A percentile compares a stretch with the other conserved stretches of the same genome.
Evolutionary conservation across 2,113 vertebrate species (phyloP).

Genomic region (Chlorodrepanis virens): DNA sequence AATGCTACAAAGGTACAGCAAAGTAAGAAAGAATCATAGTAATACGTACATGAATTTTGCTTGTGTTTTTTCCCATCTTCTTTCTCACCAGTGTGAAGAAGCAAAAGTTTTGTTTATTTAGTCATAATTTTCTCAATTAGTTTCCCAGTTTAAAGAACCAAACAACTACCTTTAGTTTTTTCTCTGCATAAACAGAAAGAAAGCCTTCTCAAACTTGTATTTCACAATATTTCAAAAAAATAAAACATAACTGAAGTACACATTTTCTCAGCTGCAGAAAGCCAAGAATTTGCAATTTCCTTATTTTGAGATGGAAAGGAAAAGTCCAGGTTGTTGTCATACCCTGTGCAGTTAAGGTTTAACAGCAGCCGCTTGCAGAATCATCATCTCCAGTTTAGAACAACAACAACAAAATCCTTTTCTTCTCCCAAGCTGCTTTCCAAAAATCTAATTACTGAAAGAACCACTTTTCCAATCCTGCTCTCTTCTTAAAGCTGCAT

Average conservation of each 20-base stretch:
- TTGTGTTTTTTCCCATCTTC: neutral
- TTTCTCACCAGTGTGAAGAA: neutral
- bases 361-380: neutral
- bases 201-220: neutral
- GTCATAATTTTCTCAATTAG: neutral
- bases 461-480: neutral
- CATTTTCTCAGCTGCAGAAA: neutral
- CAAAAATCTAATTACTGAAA: neutral
- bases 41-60: neutral
- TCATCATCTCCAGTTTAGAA: neutral
- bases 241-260: neutral
- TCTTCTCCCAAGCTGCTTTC: neutral
- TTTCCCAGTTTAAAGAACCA: neutral
- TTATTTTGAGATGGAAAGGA: neutral
- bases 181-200: neutral
- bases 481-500: neutral
- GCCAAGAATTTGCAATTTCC: neutral
- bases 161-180: neutral
- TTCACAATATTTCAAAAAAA: neutral
- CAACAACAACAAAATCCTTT: neutral
- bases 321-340: neutral
- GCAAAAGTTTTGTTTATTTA: neutral
- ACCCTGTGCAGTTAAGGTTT: neutral
- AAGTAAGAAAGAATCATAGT: neutral
- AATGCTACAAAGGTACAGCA: neutral